Base-by-base conservation (phyloP, 2,113 vertebrate species). In the Oophaga pumilio region DNA sequence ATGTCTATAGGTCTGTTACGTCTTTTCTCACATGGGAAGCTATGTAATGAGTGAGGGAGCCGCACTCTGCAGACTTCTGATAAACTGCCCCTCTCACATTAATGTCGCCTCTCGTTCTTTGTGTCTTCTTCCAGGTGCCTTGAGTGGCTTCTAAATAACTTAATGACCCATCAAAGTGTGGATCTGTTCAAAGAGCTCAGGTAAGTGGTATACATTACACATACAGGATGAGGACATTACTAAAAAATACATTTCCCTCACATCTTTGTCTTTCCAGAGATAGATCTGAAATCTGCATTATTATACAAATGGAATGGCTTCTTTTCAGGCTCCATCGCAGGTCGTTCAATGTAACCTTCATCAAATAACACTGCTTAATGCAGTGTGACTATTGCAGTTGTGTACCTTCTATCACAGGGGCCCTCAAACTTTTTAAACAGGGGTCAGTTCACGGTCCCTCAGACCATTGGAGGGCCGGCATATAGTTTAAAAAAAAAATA, bases 111-210 rank as follows among this genome's bases (percentile, higher is more conserved):
- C 43, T 76, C 22, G 11, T 26, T n/a, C 50, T 22, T 15, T 73
- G 33, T 15, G 0, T 43, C 26, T 43, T 60, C 85, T 59, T 91
- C 53, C 84, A 99, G 98, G 94, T 99, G 98, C 93, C 96, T 98
- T 76, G 97, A 99, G 88, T 99, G 98, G 98, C 98, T 99, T 89
- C 95, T 98, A 83, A 98, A 98, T 91, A 99, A 99, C 92, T 93
- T 99, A 86, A 99, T 99, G 98, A 99, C 97, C 14, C 97, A 99
- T 91, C 98, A 98, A 92, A 99, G 97, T 53, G 95, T 98, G 7
- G 98, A 97, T 24, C 94, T 99, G 87, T 96, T 99, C 95, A 99
- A 97, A 92, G 97, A 99, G 89, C 96, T 99, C 74, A 97, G 97
- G 98, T 99, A 94, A 86, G 89, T 59, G 33, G 5, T 43, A 43